Evolutionary conservation across 2,888 invertebrate genomes (phyloP), one percentile per base, ranked within the genome.

Genomic region (Lutraria lutraria): DNA sequence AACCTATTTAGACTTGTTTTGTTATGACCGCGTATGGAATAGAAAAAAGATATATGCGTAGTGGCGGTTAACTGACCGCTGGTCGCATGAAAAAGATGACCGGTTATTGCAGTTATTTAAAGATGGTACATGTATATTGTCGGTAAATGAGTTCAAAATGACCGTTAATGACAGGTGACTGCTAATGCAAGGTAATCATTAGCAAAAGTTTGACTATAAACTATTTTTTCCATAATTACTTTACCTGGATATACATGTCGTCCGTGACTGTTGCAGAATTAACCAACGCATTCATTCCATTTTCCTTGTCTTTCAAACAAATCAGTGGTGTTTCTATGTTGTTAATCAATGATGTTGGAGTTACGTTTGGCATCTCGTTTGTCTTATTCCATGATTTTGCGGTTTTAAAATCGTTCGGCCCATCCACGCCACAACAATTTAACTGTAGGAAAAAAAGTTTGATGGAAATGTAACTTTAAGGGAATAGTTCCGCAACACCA

Each of bases 341-440:
- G 8, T 43, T 43, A 4, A 43, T 43, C 0, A 89, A 25, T n/a
- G 54, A 25, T 53, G 52, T 25, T 13, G 68, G 68, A 3, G 63
- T n/a, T 25, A 53, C 19, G n/a, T 13, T 0, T 0, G 56, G 10
- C n/a, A n/a, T 4, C n/a, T 34, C 52, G 8, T 21, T n/a, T 16
- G 31, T 31, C 54, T 31, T 76, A 54, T 86, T 82, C 90, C 90
- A 90, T 0, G 21, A n/a, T 16, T 10, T 19, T 0, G 86, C 80
- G 12, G 72, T 81, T 34, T 80, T 12, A 60, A 90, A 90, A 56
- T 90, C 90, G 16, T 72, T 84, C 13, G 88, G 83, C 16, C 90
- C 88, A 16, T 90, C 90, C 8, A 88, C 88, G n/a, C 90, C 90
- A 79, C 90, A 90, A 63, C 90, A 88, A 0, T 86, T 0, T 2